These are phyloP conservation scores for Dipodomys merriami DNA, from an alignment of 2,113 vertebrate genomes.

Conservation along the genomic window DNA sequence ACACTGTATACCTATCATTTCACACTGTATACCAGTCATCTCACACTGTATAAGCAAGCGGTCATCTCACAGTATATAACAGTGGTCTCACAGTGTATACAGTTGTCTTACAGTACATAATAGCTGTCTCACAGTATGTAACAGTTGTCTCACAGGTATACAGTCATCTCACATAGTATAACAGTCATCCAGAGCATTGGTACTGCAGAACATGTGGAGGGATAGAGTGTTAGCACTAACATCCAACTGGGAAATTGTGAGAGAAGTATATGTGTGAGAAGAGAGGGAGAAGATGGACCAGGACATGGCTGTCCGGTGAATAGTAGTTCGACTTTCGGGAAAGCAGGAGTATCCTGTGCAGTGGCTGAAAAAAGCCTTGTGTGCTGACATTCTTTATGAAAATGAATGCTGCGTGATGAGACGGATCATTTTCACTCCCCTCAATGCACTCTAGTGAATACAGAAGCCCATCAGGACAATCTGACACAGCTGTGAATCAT, in stretches of 20 bases:
- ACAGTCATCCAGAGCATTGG: no score
- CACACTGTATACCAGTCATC: no score
- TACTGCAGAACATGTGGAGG: not conserved
- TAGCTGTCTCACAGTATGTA: no score
- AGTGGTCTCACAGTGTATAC: no score
- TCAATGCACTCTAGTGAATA: not conserved
- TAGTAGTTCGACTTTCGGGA: not conserved
- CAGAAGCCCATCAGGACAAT: constrained; percentile 20
- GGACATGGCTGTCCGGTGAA: not conserved
- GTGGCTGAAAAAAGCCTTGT: not conserved
- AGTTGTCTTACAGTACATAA: no score
- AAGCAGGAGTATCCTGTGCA: not conserved
- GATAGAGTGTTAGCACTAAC: not conserved
- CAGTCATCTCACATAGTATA: no score
- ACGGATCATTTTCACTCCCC: constrained; percentile 22
- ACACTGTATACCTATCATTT: no score
- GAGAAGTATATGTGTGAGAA: not conserved
- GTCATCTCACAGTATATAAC: no score
- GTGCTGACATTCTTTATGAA: constrained; percentile 39
- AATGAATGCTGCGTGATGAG: not conserved
- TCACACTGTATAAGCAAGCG: no score
- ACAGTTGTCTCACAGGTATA: no score
- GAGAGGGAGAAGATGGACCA: not conserved
- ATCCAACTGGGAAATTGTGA: not conserved
- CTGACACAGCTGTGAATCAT: constrained; percentile 39